Evolutionary conservation across 2,113 vertebrate species (phyloP).

Genomic region (Damaliscus lunatus): DNA sequence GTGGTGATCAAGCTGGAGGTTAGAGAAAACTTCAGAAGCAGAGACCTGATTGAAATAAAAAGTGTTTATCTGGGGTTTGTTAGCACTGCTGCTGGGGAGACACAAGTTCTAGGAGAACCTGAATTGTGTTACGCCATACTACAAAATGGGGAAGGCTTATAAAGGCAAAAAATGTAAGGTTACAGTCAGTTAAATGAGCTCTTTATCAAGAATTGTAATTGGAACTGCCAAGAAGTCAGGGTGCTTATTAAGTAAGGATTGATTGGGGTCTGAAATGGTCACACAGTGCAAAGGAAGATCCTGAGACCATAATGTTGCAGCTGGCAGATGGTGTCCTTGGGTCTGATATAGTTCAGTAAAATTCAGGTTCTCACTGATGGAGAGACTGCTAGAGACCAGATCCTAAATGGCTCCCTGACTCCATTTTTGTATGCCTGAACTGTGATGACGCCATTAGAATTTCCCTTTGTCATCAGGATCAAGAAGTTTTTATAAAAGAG

Average conservation of each 20-base stretch:
- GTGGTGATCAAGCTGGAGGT: not conserved
- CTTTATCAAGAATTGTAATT: not conserved
- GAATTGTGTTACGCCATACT: not conserved
- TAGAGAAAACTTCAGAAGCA: not conserved
- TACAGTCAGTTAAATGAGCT: not conserved
- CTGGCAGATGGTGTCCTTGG: not conserved
- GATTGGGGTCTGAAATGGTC: not conserved
- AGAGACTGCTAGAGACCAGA: not conserved
- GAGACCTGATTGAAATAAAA: not conserved
- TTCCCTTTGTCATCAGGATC: not conserved
- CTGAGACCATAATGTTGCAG: not conserved
- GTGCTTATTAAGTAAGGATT: not conserved
- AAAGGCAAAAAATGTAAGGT: not conserved
- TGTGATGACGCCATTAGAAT: not conserved
- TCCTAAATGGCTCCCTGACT: not conserved
- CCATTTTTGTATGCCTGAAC: not conserved
- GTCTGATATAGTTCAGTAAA: not conserved
- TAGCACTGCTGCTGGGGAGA: not conserved
- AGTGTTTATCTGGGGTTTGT: not conserved
- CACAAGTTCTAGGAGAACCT: not conserved
- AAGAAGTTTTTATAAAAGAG: not conserved
- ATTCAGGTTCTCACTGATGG: not conserved
- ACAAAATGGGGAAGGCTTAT: not conserved
- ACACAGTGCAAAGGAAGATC: not conserved
- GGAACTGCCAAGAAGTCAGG: not conserved